phyloP scores from a whole-genome alignment of 1,140 invertebrate species.

The Arion vulgaris region DNA sequence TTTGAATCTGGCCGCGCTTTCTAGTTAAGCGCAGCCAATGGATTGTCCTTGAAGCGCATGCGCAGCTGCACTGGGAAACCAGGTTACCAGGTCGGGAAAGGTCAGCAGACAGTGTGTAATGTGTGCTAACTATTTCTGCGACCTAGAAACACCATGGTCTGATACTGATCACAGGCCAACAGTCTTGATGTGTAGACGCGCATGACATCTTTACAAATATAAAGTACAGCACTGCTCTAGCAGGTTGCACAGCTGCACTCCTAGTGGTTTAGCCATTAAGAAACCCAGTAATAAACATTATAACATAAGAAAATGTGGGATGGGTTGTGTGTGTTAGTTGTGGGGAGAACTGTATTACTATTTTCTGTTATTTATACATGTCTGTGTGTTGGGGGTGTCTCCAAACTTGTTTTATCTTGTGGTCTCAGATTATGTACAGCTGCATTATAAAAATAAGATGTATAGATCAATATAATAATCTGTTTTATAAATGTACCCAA shows the following conservation, averaged over 20 bases:
- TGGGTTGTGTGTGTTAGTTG: not conserved
- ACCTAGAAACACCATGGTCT: conserved; percentile 11
- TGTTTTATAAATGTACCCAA: too few species aligned
- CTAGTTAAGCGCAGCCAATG: not conserved
- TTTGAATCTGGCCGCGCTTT: conserved; percentile 19
- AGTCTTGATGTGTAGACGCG: not conserved
- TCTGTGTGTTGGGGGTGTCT: not conserved
- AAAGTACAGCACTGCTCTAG: not conserved
- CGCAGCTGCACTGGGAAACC: conserved; percentile 30
- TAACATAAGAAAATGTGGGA: not conserved
- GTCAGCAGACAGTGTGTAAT: conserved; percentile 35
- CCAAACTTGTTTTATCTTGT: not conserved
- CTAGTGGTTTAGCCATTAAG: not conserved
- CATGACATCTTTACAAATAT: not conserved
- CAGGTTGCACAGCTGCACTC: not conserved
- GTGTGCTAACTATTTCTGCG: conserved; percentile 31
- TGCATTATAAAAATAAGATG: too few species aligned
- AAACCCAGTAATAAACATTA: not conserved
- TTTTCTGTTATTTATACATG: not conserved
- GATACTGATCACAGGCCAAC: conserved; percentile 2
- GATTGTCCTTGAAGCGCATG: conserved; percentile 16
- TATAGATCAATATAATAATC: too few species aligned
- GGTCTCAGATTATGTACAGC: not conserved
- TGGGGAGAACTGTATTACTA: not conserved
- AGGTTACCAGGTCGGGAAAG: conserved; percentile 28